phyloP scores from a whole-genome alignment of 2,888 invertebrate species.

The Cecidostiba fungosa region DNA sequence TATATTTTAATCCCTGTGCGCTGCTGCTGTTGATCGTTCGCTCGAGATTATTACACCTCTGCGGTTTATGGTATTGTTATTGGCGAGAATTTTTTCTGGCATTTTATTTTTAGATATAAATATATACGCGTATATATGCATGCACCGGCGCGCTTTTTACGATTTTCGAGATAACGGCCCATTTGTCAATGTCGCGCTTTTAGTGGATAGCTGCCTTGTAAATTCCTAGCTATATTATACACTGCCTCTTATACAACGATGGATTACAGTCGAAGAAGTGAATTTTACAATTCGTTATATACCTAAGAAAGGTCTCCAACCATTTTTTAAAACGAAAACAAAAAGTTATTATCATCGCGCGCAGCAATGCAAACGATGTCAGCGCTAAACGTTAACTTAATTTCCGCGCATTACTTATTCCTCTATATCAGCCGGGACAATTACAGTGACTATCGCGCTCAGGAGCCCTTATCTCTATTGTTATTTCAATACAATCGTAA shows the following conservation, averaged over 20 bases:
- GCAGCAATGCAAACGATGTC: slow-evolving; percentile 15
- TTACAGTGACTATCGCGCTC: slow-evolving; percentile 24
- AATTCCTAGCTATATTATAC: neutral
- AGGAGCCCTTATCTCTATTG: slow-evolving; percentile 23
- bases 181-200: slow-evolving; percentile 1
- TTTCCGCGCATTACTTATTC: slow-evolving; percentile 17
- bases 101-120: neutral
- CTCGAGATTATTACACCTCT: neutral
- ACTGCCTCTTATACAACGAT: neutral
- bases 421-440: slow-evolving; percentile 28
- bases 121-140: neutral
- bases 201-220: neutral
- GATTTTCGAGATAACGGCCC: neutral
- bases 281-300: no score
- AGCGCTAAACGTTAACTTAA: slow-evolving; percentile 14
- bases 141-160: neutral
- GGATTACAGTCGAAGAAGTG: neutral
- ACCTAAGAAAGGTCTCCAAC: neutral
- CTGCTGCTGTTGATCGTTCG: neutral
- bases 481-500: slow-evolving; percentile 30
- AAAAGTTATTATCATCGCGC: slow-evolving; percentile 24
- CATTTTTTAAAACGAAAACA: neutral
- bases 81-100: neutral
- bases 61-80: slow-evolving; percentile 19
- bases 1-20: neutral